Evolutionary conservation across 2,888 invertebrate genomes (phyloP), one percentile per base, ranked within the genome.

Genomic region (Meliscaeva auricollis): DNA sequence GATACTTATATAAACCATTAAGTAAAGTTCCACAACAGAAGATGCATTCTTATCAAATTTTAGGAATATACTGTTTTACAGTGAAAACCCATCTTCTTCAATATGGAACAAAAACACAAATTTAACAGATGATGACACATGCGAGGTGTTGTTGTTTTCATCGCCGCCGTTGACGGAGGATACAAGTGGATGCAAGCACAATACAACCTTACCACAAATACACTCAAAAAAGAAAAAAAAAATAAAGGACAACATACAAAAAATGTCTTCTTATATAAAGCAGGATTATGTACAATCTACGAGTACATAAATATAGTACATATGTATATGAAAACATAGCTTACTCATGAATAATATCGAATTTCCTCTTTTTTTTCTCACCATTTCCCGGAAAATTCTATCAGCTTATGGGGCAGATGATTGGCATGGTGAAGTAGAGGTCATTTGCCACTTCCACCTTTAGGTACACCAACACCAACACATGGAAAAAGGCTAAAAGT

Each of bases 51-150:
- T 64, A 62, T 46, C 56, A 64, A 62, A 41, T 64, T 66, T 35
- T 58, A 35, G 44, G 35, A 72, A 56, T 60, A 48, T 38, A 66
- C 66, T 46, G 66, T 35, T 50, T 50, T 50, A 46, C 13, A 35
- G 35, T 48, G 41, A 22, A 50, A 32, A 48, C 32, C 54, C 83
- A 52, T 35, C 83, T 74, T 56, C 48, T 68, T 35, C 78, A 79
- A 79, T 83, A 69, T 79, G 69, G 79, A 74, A 79, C 79, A 83
- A 74, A 66, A 83, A 74, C 79, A 79, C 74, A 74, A 64, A 83
- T 79, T 83, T 83, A 79, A 78, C 83, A 83, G 83, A 83, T 83
- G 83, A 83, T 83, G 83, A 83, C 83, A 83, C 82, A 83, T 83
- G 83, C 58, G 17, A 32, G 58, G 72, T 69, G 62, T 30, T 54